Conservation (phyloP, 2,888 invertebrate genomes). For the Kuschelorhynchus macadamiae region DNA sequence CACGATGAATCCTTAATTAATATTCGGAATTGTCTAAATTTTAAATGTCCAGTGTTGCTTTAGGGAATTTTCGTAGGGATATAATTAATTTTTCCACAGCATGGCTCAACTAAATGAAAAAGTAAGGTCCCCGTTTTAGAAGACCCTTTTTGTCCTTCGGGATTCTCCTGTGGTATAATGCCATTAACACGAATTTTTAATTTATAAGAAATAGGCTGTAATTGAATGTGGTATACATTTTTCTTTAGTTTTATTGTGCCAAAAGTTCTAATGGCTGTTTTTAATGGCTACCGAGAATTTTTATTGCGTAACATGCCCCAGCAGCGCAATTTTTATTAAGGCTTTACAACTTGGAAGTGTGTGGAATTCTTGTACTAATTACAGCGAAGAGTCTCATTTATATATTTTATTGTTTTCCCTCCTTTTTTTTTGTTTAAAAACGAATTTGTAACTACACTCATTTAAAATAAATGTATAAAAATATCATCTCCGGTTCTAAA, state of each 20-base stretch:
- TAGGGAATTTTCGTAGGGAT: conserved; percentile 40
- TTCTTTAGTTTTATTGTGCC: conserved; percentile 46
- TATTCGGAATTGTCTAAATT: conserved; percentile 46
- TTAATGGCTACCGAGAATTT: conserved; percentile 36
- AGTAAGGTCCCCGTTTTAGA: conserved; percentile 29
- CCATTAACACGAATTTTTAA: conserved; percentile 52
- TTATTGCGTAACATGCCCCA: conserved; percentile 26
- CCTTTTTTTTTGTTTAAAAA: no score
- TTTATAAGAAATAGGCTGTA: conserved; percentile 48
- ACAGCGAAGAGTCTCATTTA: conserved; percentile 18
- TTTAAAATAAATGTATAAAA: no score
- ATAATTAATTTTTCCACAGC: conserved; percentile 48
- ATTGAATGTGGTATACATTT: conserved; percentile 47
- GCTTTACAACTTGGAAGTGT: conserved; percentile 18
- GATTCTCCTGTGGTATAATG: conserved; percentile 35
- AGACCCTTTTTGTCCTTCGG: conserved; percentile 44
- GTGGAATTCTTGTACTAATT: conserved; percentile 22
- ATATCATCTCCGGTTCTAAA: no score
- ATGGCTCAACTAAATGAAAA: conserved; percentile 42
- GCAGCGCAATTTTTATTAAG: conserved; percentile 28
- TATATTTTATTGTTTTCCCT: no score
- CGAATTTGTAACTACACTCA: no score
- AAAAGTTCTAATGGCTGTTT: conserved; percentile 33
- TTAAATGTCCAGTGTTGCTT: conserved; percentile 43
- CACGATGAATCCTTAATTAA: conserved; percentile 57